Evolutionary conservation across 2,113 vertebrate genomes (phyloP).

Genomic region (Pseudorectes ferrugineus): DNA sequence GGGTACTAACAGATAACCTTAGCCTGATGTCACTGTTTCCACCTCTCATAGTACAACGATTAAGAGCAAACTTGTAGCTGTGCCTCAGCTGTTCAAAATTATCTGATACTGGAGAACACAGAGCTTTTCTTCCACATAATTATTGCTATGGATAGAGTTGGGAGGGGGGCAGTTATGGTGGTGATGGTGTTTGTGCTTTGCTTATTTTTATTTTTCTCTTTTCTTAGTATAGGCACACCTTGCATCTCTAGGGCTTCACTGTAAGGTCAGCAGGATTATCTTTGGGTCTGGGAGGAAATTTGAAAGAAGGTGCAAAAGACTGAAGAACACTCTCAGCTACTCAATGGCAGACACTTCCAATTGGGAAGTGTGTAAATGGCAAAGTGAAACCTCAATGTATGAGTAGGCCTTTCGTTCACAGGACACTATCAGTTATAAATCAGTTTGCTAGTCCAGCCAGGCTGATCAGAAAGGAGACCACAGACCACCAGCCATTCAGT

Average conservation of each 20-base stretch:
- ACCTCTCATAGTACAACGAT: accelerated
- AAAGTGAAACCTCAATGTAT: not conserved
- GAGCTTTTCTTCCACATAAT: not conserved
- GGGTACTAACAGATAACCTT: not conserved
- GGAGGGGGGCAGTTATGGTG: accelerated
- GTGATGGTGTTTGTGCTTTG: not conserved
- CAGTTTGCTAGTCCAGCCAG: not conserved
- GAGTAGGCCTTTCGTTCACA: not conserved
- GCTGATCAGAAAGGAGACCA: not conserved
- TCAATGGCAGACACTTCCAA: not conserved
- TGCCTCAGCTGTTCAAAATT: not conserved
- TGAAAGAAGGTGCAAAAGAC: not conserved
- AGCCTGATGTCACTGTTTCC: not conserved
- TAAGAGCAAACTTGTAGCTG: not conserved
- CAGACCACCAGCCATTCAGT: not conserved
- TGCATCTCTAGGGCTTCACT: not conserved
- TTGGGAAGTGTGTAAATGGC: not conserved
- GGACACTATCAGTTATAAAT: not conserved
- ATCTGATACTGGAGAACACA: not conserved
- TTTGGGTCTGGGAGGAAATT: not conserved
- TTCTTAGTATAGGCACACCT: not conserved
- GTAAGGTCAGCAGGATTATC: not conserved
- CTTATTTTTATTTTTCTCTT: not conserved
- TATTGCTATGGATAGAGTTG: not conserved
- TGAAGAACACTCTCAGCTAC: not conserved